Percentiles rank a stretch among this genome's conserved stretches.
phyloP scores from a whole-genome alignment of 2,888 invertebrate genomes.

The Diplolepis rosae region DNA sequence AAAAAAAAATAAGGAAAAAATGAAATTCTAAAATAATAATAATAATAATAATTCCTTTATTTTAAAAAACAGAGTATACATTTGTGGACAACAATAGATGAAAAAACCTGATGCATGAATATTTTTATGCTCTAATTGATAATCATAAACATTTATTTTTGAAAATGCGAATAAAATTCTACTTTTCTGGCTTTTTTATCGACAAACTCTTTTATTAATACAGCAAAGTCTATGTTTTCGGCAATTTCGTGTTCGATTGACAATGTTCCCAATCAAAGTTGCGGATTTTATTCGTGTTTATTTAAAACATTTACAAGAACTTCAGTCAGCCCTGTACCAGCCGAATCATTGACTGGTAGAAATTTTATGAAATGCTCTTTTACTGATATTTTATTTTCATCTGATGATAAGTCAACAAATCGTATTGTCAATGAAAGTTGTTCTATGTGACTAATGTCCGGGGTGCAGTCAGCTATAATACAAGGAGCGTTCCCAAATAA shows the following conservation, averaged over 20 bases:
- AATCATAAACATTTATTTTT: too few relatives aligned
- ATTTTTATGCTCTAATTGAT: too few relatives aligned
- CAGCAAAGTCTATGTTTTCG: conserved; percentile 49
- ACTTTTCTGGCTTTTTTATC: conserved; percentile 55
- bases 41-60: too few relatives aligned
- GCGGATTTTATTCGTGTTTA: too few relatives aligned
- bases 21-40: too few relatives aligned
- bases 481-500: too few relatives aligned
- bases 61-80: too few relatives aligned
- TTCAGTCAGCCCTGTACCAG: conserved; percentile 14
- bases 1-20: too few relatives aligned
- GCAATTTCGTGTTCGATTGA: conserved; percentile 59
- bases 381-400: conserved; percentile 26
- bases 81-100: too few relatives aligned
- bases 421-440: conserved; percentile 59
- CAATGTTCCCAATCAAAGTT: too few relatives aligned
- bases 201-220: conserved; percentile 54
- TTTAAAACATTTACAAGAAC: neutral
- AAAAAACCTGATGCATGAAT: too few relatives aligned
- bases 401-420: conserved; percentile 12
- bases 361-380: conserved; percentile 42
- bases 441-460: conserved; percentile 59
- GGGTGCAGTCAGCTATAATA: conserved; percentile 55
- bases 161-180: conserved; percentile 42
- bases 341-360: conserved; percentile 34